Percentiles rank a stretch among this genome's conserved stretches.
Conservation (phyloP, 2,888 invertebrate species). For the Scotopteryx bipunctaria region DNA sequence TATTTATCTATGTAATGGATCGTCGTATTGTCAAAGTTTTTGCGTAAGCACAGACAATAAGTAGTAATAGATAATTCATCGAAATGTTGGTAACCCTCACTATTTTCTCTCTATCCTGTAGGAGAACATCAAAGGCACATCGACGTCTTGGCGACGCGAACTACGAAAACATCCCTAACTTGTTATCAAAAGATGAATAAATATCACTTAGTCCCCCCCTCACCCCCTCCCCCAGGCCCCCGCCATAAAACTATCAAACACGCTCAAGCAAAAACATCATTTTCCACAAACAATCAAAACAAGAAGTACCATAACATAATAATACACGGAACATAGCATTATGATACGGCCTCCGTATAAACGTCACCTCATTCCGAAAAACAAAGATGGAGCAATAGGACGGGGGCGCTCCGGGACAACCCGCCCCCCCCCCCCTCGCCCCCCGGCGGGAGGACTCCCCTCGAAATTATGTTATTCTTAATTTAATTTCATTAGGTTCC, state of each 20-base stretch:
- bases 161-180: slow-evolving; percentile 14
- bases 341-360: slow-evolving; percentile 47
- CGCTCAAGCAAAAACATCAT: slow-evolving; percentile 35
- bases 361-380: slow-evolving; percentile 62
- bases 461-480: slow-evolving; percentile 71
- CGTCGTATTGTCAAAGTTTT: too few species aligned
- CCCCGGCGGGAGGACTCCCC: slow-evolving; percentile 4
- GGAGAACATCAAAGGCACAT: slow-evolving; percentile 3
- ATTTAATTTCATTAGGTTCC: slow-evolving; percentile 77
- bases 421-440: background rate
- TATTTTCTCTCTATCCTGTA: background rate
- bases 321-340: slow-evolving; percentile 50
- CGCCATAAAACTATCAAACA: slow-evolving; percentile 30
- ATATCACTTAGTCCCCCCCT: slow-evolving; percentile 19
- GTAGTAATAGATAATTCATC: too few species aligned
- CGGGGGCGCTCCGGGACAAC: slow-evolving; percentile 12
- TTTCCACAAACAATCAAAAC: slow-evolving; percentile 36
- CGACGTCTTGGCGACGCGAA: slow-evolving; percentile 16
- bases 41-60: too few species aligned
- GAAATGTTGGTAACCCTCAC: too few species aligned
- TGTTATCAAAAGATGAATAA: slow-evolving; percentile 22
- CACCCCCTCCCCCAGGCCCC: too few species aligned
- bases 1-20: too few species aligned
- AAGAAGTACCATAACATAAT: slow-evolving; percentile 45
- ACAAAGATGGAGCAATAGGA: slow-evolving; percentile 60